Percentiles rank a stretch among this genome's conserved stretches.
Conservation (phyloP, 1,140 invertebrate species). For the Sogatella furcifera region DNA sequence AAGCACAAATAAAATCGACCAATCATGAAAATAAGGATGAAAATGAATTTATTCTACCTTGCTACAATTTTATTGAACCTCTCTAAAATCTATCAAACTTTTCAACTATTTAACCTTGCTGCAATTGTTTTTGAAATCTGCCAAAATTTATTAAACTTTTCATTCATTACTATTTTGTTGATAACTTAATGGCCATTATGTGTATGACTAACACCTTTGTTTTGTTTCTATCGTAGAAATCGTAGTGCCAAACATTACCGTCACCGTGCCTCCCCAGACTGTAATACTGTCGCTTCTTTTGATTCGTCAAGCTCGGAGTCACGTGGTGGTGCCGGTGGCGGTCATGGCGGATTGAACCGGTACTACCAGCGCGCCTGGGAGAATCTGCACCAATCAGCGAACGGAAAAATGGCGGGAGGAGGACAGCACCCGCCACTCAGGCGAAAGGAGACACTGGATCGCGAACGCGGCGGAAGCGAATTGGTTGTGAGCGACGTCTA, state of each 20-base stretch:
- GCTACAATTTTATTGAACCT: no score
- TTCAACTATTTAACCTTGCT: no score
- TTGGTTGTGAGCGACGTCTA: conserved; percentile 61
- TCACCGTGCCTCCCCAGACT: conserved; percentile 75
- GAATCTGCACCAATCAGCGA: conserved; percentile 72
- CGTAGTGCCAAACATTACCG: conserved; percentile 72
- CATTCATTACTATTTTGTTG: no score
- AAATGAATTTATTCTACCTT: no score
- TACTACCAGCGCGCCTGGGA: conserved; percentile 86
- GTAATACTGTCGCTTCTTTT: conserved; percentile 77
- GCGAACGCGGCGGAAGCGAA: conserved; percentile 65
- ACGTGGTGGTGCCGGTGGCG: conserved; percentile 34
- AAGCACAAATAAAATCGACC: no score
- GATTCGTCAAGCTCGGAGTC: conserved; percentile 77
- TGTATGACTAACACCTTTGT: no score
- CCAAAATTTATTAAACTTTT: no score
- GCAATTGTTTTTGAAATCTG: no score
- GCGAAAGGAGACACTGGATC: conserved; percentile 59
- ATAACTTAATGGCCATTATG: no score
- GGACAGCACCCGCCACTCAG: conserved; percentile 36
- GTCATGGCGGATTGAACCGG: conserved; percentile 53
- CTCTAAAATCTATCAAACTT: no score
- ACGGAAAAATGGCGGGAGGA: conserved; percentile 39
- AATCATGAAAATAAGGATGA: no score
- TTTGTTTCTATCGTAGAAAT: conserved; percentile 40